A percentile compares a stretch with the other conserved stretches of the same genome.
These are phyloP conservation scores for Chiloscyllium punctatum DNA, from an alignment of 2,797 vertebrate species.

Conservation along the genomic window DNA sequence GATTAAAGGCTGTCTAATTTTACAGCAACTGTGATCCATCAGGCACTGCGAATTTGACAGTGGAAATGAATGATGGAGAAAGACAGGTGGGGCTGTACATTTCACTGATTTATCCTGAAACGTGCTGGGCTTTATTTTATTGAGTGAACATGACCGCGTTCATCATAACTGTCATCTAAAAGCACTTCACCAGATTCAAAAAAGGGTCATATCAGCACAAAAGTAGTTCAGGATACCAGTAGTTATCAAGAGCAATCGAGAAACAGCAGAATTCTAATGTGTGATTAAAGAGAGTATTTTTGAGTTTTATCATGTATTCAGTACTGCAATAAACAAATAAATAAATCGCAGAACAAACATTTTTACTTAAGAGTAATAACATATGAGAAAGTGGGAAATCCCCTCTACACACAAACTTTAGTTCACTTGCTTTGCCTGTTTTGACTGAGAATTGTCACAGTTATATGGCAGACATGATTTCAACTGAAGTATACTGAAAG, in stretches of 20 bases:
- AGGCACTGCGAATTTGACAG: slow-evolving; percentile 95
- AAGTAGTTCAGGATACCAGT: slow-evolving; percentile 20
- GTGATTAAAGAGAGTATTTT: slow-evolving; percentile 64
- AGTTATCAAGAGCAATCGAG: slow-evolving; percentile 54
- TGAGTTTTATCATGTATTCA: slow-evolving; percentile 43
- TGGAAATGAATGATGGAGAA: slow-evolving; percentile 99
- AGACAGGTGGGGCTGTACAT: slow-evolving; percentile 99
- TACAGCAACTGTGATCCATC: slow-evolving; percentile 99
- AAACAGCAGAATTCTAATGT: slow-evolving; percentile 53
- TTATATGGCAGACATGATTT: not conserved
- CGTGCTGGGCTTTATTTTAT: slow-evolving; percentile 81
- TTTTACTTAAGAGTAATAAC: not conserved
- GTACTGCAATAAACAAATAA: slow-evolving; percentile 17
- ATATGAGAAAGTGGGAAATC: not conserved
- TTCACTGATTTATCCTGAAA: slow-evolving; percentile 94
- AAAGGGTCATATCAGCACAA: slow-evolving; percentile 73
- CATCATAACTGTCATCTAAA: slow-evolving; percentile 97
- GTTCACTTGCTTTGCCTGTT: not conserved
- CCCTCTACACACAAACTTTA: not conserved
- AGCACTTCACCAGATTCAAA: slow-evolving; percentile 91
- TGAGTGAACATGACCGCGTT: slow-evolving; percentile 83
- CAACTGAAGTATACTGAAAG: not conserved
- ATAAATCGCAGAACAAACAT: slow-evolving; percentile 1
- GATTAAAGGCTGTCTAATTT: slow-evolving; percentile 99
- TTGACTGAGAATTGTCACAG: not conserved